Percentiles rank a stretch among this genome's conserved stretches.
Evolutionary conservation across 2,113 vertebrate species (phyloP).

Genomic region (Parotia lawesii): DNA sequence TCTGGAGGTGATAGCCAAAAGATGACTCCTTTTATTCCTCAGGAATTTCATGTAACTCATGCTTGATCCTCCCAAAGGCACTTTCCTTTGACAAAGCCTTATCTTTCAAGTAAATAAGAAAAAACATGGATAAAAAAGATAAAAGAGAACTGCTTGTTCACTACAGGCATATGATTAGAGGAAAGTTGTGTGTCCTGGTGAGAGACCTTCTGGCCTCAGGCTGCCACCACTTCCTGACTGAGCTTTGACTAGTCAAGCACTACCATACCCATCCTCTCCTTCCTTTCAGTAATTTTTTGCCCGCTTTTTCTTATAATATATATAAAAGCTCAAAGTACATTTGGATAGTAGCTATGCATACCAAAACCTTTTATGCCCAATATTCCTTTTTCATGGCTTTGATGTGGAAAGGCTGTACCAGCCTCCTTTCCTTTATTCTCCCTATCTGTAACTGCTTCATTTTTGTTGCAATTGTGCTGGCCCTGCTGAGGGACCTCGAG

Average conservation of each 20-base stretch:
- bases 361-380: not conserved
- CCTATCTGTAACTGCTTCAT: not conserved
- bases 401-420: not conserved
- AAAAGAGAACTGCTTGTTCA: not conserved
- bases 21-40: not conserved
- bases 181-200: not conserved
- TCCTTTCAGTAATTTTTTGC: not conserved
- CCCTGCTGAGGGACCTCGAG: not conserved
- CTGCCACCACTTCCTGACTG: not conserved
- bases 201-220: not conserved
- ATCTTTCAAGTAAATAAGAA: not conserved
- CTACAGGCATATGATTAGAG: not conserved
- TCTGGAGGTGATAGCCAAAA: not conserved
- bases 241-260: not conserved
- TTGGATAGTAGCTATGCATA: not conserved
- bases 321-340: not conserved
- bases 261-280: not conserved
- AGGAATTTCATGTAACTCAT: not conserved
- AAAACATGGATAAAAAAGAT: not conserved
- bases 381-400: not conserved
- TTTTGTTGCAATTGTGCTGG: not conserved
- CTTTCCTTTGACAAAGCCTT: not conserved
- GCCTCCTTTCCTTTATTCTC: not conserved
- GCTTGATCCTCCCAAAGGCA: not conserved
- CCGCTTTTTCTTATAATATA: not conserved